Conservation (phyloP, 2,113 vertebrate genomes). For the Ranitomeya variabilis region DNA sequence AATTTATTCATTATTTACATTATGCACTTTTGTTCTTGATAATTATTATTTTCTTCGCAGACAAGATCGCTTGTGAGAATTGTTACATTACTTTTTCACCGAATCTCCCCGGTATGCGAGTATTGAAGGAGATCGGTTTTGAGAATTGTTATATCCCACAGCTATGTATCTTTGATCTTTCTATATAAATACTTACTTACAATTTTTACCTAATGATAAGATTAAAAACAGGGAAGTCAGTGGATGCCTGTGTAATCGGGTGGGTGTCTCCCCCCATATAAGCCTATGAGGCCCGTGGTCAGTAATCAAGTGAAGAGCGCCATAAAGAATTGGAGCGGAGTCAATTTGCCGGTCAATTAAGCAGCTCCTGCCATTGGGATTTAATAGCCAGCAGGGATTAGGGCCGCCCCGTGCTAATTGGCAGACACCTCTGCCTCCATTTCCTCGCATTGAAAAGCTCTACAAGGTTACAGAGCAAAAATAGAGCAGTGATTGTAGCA, state of each 20-base stretch:
- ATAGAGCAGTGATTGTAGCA: background rate
- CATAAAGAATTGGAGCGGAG: slow-evolving; percentile 17
- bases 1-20: too few relatives aligned
- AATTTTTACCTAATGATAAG: too few relatives aligned
- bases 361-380: slow-evolving; percentile 8
- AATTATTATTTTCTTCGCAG: too few relatives aligned
- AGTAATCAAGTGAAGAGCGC: slow-evolving; percentile 29
- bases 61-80: too few relatives aligned
- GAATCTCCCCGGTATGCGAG: too few relatives aligned
- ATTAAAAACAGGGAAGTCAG: too few relatives aligned
- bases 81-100: too few relatives aligned
- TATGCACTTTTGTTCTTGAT: too few relatives aligned
- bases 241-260: background rate
- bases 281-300: background rate
- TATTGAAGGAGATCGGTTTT: too few relatives aligned
- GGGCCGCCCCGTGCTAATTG: background rate
- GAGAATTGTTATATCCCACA: too few relatives aligned
- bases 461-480: background rate
- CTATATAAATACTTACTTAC: too few relatives aligned
- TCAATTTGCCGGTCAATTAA: slow-evolving; percentile 36
- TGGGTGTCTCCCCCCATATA: background rate
- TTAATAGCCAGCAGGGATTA: background rate
- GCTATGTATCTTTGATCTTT: too few relatives aligned
- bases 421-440: slow-evolving; percentile 16
- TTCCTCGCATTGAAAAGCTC: background rate